A percentile compares a stretch with the other conserved stretches of the same genome.
These are phyloP conservation scores for Drosophila baimaii DNA, from an alignment of 1,140 invertebrate genomes.

Conservation along the genomic window DNA sequence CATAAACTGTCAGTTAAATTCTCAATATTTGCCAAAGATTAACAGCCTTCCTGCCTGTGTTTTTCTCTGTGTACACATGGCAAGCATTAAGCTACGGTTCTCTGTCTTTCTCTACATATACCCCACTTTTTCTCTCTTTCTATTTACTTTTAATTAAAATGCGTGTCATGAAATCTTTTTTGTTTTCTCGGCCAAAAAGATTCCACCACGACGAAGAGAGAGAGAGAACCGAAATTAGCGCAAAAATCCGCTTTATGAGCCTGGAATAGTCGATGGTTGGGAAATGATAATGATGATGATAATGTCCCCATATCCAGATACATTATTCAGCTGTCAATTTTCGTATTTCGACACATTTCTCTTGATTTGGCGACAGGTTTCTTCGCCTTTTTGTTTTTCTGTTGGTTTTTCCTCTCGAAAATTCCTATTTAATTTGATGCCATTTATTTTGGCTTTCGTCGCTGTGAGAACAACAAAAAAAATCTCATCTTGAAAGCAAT, in stretches of 20 bases:
- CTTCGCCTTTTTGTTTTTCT: slow-evolving; percentile 11
- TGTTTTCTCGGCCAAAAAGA: slow-evolving; percentile 52
- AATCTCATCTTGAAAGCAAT: slow-evolving; percentile 40
- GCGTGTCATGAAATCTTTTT: slow-evolving; percentile 72
- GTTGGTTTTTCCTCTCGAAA: slow-evolving; percentile 24
- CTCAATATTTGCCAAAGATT: background rate
- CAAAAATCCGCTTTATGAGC: slow-evolving; percentile 63
- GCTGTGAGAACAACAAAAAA: slow-evolving; percentile 6
- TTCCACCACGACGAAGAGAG: slow-evolving; percentile 20
- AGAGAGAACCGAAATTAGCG: slow-evolving; percentile 48
- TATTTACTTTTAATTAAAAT: slow-evolving; percentile 83
- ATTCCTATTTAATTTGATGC: slow-evolving; percentile 33
- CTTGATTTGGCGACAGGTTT: slow-evolving; percentile 54
- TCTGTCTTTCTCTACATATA: slow-evolving; percentile 1
- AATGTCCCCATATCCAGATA: slow-evolving; percentile 32
- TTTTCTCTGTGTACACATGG: slow-evolving; percentile 27
- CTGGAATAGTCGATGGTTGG: slow-evolving; percentile 66
- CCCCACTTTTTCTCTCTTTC: slow-evolving; percentile 40
- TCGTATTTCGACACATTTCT: slow-evolving; percentile 55
- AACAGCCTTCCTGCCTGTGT: background rate
- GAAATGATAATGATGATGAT: slow-evolving; percentile 48
- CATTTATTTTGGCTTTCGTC: slow-evolving; percentile 34
- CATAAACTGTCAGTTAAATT: background rate
- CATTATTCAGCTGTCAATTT: slow-evolving; percentile 65
- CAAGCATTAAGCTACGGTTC: slow-evolving; percentile 14